Conservation (phyloP, 2,113 vertebrate genomes). For the Sceloporus undulatus region DNA sequence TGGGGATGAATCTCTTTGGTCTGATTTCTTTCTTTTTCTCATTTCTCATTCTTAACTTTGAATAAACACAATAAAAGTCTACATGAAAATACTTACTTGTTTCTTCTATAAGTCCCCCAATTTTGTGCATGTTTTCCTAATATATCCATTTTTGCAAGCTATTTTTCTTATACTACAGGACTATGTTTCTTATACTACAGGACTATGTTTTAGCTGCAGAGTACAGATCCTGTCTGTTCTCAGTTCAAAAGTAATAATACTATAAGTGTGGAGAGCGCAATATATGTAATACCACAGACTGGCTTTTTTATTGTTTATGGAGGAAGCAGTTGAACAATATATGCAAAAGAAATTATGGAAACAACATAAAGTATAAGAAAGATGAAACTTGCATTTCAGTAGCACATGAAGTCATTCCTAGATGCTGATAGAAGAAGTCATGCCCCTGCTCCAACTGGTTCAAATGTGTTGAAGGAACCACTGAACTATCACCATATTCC, state of each 20-base stretch:
- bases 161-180: too few species aligned
- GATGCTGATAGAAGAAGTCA: not conserved
- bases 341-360: not conserved
- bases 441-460: not conserved
- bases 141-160: too few species aligned
- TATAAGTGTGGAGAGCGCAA: not conserved
- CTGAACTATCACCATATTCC: not conserved
- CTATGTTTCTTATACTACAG: too few species aligned
- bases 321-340: not conserved
- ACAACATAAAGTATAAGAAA: not conserved
- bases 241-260: not conserved
- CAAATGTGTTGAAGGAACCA: not conserved
- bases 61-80: too few species aligned
- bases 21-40: too few species aligned
- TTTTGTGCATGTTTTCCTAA: too few species aligned
- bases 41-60: too few species aligned
- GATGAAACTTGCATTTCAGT: not conserved
- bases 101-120: too few species aligned
- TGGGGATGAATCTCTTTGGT: too few species aligned
- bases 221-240: not conserved
- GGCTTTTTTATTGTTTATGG: not conserved
- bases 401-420: not conserved
- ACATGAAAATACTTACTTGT: too few species aligned
- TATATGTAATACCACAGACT: not conserved
- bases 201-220: slow-evolving; percentile 24